phyloP scores from a whole-genome alignment of 2,888 invertebrate genomes.

The Amorpha juglandis region DNA sequence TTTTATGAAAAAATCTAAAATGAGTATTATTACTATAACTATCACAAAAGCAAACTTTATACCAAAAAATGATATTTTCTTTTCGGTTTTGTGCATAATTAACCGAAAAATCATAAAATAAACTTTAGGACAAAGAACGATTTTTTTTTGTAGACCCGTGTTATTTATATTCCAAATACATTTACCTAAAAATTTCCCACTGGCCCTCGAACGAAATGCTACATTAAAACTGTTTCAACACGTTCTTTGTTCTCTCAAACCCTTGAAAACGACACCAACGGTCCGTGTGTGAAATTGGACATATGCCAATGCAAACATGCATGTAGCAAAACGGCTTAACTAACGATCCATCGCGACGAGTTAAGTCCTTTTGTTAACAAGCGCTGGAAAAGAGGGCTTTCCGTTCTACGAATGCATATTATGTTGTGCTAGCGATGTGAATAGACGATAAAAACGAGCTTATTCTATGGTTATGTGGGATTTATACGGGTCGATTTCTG shows the following conservation, averaged over 20 bases:
- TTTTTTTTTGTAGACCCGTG: no score
- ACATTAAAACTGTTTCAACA: constrained; percentile 42
- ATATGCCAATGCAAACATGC: constrained; percentile 37
- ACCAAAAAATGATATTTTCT: no score
- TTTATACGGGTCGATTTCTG: no score
- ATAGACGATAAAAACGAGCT: constrained; percentile 15
- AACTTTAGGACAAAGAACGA: no score
- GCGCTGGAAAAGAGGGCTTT: constrained; percentile 31
- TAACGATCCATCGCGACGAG: constrained; percentile 32
- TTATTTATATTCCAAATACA: no score
- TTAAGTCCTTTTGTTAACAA: constrained; percentile 38
- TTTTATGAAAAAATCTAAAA: no score
- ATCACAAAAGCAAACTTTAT: no score
- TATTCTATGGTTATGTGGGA: background rate
- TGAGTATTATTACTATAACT: no score
- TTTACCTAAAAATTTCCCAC: constrained; percentile 28
- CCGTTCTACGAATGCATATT: constrained; percentile 30
- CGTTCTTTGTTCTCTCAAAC: constrained; percentile 59
- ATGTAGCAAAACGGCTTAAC: constrained; percentile 37
- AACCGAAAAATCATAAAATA: no score
- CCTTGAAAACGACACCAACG: constrained; percentile 35
- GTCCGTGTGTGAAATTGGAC: constrained; percentile 40
- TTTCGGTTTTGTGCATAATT: no score
- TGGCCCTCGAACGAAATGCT: constrained; percentile 34
- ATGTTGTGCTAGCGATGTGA: constrained; percentile 13